Conservation (phyloP, 2,888 invertebrate species). For the Drosophila histrio region DNA sequence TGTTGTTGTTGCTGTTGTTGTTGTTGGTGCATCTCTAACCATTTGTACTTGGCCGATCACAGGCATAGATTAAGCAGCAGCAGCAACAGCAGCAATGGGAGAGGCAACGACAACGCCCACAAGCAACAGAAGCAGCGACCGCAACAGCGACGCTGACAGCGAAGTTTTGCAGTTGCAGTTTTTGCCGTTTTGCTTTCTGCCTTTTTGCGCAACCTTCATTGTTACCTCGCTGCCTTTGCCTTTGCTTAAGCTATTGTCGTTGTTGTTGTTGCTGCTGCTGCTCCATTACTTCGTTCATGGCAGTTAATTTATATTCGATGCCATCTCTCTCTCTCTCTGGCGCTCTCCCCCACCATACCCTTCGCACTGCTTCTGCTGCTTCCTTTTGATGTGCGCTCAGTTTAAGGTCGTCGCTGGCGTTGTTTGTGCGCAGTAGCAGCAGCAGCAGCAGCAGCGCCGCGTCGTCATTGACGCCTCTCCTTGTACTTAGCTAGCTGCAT, state of each 20-base stretch:
- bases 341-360: not conserved
- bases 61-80: slow-evolving; percentile 65
- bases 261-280: slow-evolving; percentile 49
- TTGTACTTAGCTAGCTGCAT: slow-evolving; percentile 58
- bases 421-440: slow-evolving; percentile 33
- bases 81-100: slow-evolving; percentile 24
- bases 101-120: slow-evolving; percentile 53
- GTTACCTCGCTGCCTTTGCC: slow-evolving; percentile 35
- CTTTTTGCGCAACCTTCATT: slow-evolving; percentile 54
- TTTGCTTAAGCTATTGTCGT: slow-evolving; percentile 39
- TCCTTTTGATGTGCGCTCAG: slow-evolving; percentile 60
- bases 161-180: slow-evolving; percentile 41
- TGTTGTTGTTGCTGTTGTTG: slow-evolving; percentile 46
- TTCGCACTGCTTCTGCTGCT: slow-evolving; percentile 28
- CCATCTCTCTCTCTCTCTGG: slow-evolving; percentile 47
- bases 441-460: slow-evolving; percentile 6
- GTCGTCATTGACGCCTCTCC: slow-evolving; percentile 73
- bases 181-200: slow-evolving; percentile 69
- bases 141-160: slow-evolving; percentile 3
- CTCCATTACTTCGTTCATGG: slow-evolving; percentile 72
- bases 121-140: slow-evolving; percentile 31
- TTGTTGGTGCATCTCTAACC: slow-evolving; percentile 66
- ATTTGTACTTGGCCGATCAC: slow-evolving; percentile 77
- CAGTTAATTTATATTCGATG: slow-evolving; percentile 77
- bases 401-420: slow-evolving; percentile 50